Percentiles rank a stretch among this genome's conserved stretches.
Evolutionary conservation across 2,888 invertebrate genomes (phyloP).

Genomic region (Augochlorella aurata): DNA sequence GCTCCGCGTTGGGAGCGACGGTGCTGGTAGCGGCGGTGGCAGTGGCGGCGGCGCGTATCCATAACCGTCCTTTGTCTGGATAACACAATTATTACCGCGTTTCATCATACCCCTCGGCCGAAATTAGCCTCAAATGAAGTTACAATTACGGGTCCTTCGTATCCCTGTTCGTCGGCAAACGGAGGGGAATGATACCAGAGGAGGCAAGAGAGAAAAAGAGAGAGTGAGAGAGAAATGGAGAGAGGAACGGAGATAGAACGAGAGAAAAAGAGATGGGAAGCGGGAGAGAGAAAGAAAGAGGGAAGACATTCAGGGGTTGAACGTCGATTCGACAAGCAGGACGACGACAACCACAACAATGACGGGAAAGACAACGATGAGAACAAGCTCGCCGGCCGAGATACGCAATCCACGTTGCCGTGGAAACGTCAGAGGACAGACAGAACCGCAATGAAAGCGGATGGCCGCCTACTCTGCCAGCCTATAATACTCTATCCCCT

Average conservation of each 20-base stretch:
- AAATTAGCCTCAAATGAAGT: conserved; percentile 82
- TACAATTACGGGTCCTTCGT: conserved; percentile 79
- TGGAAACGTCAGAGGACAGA: conserved; percentile 82
- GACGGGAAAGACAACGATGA: conserved; percentile 48
- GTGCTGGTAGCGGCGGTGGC: conserved; percentile 41
- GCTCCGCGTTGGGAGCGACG: conserved; percentile 63
- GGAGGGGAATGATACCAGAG: conserved; percentile 32
- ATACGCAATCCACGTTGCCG: conserved; percentile 80
- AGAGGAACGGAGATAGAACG: neutral
- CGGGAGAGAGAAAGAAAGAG: neutral
- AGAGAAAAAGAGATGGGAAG: neutral
- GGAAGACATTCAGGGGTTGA: conserved; percentile 49
- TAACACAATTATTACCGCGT: conserved; percentile 81
- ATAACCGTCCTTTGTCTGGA: conserved; percentile 82
- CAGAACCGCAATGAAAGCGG: conserved; percentile 82
- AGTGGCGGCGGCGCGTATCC: conserved; percentile 79
- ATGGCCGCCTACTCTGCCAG: conserved; percentile 78
- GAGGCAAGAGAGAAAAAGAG: neutral
- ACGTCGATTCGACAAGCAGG: conserved; percentile 39
- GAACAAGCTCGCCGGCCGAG: conserved; percentile 55
- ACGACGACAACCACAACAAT: conserved; percentile 38
- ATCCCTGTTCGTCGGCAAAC: conserved; percentile 47
- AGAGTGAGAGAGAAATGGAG: neutral
- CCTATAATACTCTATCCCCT: conserved; percentile 76
- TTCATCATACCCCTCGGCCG: conserved; percentile 80